Conservation (phyloP, 30 jellyfish, hydroid and myxozoan genomes). For the Aurelia aurita region DNA sequence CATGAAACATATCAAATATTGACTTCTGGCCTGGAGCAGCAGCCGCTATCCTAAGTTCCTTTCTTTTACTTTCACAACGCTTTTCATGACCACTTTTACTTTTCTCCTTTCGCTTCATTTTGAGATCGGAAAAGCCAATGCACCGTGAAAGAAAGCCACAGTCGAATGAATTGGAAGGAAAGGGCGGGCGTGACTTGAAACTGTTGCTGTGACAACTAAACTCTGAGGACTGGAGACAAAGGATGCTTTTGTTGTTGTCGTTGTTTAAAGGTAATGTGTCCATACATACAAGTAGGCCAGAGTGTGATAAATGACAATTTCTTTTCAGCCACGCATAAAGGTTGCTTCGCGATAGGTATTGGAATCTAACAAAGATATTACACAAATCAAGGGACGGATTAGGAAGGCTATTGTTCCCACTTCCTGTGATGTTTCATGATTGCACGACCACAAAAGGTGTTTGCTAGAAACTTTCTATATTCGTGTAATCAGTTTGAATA, state of each 20-base stretch:
- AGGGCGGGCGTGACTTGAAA: background rate
- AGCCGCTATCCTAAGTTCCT: conserved; percentile 36
- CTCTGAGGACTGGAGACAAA: conserved; percentile 4
- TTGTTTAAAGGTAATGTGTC: too few relatives aligned
- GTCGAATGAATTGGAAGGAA: background rate
- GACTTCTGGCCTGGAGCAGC: conserved; percentile 51
- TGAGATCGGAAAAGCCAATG: conserved; percentile 3
- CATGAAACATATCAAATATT: conserved; percentile 21
- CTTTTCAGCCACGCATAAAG: too few relatives aligned
- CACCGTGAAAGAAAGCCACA: conserved; percentile 14
- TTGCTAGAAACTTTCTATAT: too few relatives aligned
- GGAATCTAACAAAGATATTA: too few relatives aligned
- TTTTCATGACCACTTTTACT: conserved; percentile 40
- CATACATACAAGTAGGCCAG: too few relatives aligned
- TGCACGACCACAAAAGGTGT: too few relatives aligned
- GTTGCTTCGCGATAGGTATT: too few relatives aligned
- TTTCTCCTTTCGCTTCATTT: conserved; percentile 4
- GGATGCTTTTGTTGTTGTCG: background rate
- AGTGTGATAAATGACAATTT: too few relatives aligned
- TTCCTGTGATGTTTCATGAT: too few relatives aligned
- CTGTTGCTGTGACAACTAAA: conserved; percentile 10
- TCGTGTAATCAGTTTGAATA: too few relatives aligned
- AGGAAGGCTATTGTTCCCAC: too few relatives aligned
- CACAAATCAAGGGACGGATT: too few relatives aligned
- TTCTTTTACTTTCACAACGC: conserved; percentile 28